phyloP scores from a whole-genome alignment of 1,140 invertebrate genomes.

The Reticulitermes speratus region DNA sequence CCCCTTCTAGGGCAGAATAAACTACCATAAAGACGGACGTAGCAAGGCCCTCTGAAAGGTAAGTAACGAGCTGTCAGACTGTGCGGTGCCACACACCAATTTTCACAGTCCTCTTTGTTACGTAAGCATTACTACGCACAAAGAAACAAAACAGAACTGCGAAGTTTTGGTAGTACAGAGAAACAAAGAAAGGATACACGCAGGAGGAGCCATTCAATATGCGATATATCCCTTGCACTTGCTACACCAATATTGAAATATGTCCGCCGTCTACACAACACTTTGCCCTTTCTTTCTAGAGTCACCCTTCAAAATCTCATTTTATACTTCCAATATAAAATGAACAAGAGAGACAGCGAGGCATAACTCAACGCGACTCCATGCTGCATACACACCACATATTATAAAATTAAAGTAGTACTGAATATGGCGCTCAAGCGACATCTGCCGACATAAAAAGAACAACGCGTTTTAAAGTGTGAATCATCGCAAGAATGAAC shows the following conservation, averaged over 20 bases:
- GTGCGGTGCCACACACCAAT: too few relatives aligned
- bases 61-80: too few relatives aligned
- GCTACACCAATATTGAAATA: neutral
- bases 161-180: too few relatives aligned
- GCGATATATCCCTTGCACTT: neutral
- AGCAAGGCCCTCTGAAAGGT: too few relatives aligned
- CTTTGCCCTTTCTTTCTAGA: neutral
- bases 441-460: slow-evolving; percentile 13
- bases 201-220: too few relatives aligned
- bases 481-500: neutral
- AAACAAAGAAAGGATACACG: too few relatives aligned
- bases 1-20: too few relatives aligned
- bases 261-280: neutral
- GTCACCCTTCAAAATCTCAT: slow-evolving; percentile 2
- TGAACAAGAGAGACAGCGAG: neutral
- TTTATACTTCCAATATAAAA: slow-evolving; percentile 8
- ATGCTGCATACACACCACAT: slow-evolving; percentile 3
- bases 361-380: neutral
- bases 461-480: neutral
- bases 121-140: too few relatives aligned
- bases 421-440: neutral
- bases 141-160: too few relatives aligned
- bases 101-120: too few relatives aligned
- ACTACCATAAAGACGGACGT: too few relatives aligned
- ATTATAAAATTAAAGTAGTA: slow-evolving; percentile 18